These are phyloP conservation scores for Ethmia dodecea DNA, from an alignment of 2,888 invertebrate genomes.

Conservation along the genomic window DNA sequence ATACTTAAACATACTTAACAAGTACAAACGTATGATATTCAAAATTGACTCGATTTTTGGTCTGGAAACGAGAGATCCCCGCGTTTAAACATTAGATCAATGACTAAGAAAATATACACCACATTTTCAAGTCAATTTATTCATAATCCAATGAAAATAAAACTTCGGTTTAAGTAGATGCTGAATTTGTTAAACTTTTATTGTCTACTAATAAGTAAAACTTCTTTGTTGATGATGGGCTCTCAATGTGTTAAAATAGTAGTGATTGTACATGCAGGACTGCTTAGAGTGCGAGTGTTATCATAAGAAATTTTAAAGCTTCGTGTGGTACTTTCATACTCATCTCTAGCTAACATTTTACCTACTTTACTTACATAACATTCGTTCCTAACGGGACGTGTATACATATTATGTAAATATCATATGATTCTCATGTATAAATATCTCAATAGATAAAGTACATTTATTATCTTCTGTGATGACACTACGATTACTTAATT, in stretches of 20 bases:
- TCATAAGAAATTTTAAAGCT: slow-evolving; percentile 78
- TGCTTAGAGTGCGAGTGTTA: slow-evolving; percentile 74
- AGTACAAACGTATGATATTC: slow-evolving; percentile 56
- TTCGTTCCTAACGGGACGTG: slow-evolving; percentile 77
- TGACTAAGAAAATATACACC: too few relatives aligned
- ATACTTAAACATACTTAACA: slow-evolving; percentile 55
- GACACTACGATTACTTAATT: slow-evolving; percentile 65
- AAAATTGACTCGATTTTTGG: slow-evolving; percentile 73
- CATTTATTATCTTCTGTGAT: slow-evolving; percentile 71
- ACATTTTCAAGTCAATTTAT: too few relatives aligned
- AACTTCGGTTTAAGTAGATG: too few relatives aligned
- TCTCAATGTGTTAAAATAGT: not conserved
- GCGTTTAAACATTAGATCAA: slow-evolving; percentile 22
- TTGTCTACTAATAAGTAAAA: too few relatives aligned
- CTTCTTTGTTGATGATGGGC: too few relatives aligned
- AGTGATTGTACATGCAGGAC: slow-evolving; percentile 54
- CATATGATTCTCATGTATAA: slow-evolving; percentile 71
- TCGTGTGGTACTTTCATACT: slow-evolving; percentile 72
- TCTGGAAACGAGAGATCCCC: slow-evolving; percentile 52
- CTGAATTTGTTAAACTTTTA: too few relatives aligned
- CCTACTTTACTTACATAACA: slow-evolving; percentile 71
- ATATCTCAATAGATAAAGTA: slow-evolving; percentile 72
- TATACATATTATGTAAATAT: slow-evolving; percentile 77
- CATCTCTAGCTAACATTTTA: slow-evolving; percentile 70
- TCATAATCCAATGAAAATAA: too few relatives aligned